These are phyloP conservation scores for Tuberolachnus salignus DNA, from an alignment of 2,888 invertebrate species.

Conservation along the genomic window DNA sequence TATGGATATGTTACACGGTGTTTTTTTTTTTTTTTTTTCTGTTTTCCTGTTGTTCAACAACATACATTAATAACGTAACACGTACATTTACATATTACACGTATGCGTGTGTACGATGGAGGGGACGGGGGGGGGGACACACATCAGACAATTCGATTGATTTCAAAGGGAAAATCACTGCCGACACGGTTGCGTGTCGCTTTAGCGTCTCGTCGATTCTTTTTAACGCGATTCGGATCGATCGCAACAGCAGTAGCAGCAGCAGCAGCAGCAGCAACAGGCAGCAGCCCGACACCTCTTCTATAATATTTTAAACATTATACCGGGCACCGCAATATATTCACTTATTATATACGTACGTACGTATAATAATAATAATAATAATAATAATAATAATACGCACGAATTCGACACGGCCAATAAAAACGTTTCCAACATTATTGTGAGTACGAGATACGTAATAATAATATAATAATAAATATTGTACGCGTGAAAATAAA, in stretches of 20 bases:
- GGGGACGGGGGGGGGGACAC: too few species aligned
- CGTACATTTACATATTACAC: conserved; percentile 7
- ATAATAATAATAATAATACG: conserved; percentile 6
- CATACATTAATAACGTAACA: neutral
- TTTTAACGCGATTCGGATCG: conserved; percentile 39
- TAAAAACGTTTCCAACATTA: too few species aligned
- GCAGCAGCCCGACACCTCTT: too few species aligned
- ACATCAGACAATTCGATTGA: conserved; percentile 36
- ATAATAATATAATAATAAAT: neutral
- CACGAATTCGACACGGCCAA: neutral
- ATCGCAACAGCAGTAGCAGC: conserved; percentile 14
- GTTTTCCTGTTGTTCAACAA: neutral
- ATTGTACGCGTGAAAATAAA: neutral
- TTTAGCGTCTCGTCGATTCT: conserved; percentile 48
- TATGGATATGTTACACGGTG: too few species aligned
- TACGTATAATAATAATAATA: neutral
- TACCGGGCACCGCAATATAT: neutral
- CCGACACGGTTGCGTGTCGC: conserved; percentile 27
- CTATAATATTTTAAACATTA: too few species aligned
- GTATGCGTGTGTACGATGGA: too few species aligned
- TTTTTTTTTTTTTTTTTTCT: too few species aligned
- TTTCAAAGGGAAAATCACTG: conserved; percentile 37
- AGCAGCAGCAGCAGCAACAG: neutral
- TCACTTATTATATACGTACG: neutral
- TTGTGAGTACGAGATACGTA: too few species aligned